Evolutionary conservation across 2,888 invertebrate species (phyloP).

Genomic region (Crossocerus cetratus): DNA sequence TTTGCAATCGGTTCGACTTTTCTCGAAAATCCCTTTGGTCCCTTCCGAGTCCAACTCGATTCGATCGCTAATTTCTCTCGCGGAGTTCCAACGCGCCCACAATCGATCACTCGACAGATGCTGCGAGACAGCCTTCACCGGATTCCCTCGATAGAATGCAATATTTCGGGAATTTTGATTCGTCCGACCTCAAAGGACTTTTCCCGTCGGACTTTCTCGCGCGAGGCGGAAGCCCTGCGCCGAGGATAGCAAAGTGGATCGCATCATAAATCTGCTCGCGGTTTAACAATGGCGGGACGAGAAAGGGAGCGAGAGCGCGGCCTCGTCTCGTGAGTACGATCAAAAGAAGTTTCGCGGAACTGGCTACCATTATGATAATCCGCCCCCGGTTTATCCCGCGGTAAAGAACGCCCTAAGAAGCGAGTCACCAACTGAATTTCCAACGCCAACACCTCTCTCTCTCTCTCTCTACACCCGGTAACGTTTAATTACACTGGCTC

Average conservation of each 20-base stretch:
- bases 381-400: conserved; percentile 10
- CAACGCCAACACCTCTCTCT: conserved; percentile 9
- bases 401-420: conserved; percentile 26
- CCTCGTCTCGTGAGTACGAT: conserved; percentile 41
- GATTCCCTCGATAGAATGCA: no score
- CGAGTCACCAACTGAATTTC: conserved; percentile 21
- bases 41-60: no score
- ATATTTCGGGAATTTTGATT: no score
- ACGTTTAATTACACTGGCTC: conserved; percentile 1
- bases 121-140: no score
- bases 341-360: conserved; percentile 52
- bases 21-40: no score
- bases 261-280: conserved; percentile 51
- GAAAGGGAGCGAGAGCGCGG: not conserved
- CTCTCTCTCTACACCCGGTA: conserved; percentile 1
- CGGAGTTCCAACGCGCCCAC: no score
- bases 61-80: no score
- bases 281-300: conserved; percentile 36
- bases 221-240: conserved; percentile 58
- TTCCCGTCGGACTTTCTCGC: conserved; percentile 58
- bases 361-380: conserved; percentile 53
- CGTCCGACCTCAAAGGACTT: not conserved
- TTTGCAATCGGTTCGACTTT: no score
- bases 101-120: no score
- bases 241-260: conserved; percentile 48